Conservation (phyloP, 1,140 invertebrate species). For the Lepidurus packardi region DNA sequence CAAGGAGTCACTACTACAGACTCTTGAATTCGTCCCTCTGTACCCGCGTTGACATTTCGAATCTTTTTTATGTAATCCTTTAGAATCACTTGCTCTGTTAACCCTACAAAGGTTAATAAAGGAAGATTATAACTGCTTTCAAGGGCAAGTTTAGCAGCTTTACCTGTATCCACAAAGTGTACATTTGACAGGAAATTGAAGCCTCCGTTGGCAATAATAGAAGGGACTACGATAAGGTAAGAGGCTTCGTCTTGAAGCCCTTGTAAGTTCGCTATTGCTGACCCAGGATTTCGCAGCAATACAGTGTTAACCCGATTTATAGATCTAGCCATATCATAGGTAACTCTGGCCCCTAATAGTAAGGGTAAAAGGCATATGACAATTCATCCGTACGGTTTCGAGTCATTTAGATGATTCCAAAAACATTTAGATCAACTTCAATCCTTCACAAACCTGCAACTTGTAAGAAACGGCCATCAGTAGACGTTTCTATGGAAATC, state of each 20-base stretch:
- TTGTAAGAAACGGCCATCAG: conserved; percentile 28
- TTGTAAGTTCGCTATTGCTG: neutral
- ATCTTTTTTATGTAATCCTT: conserved; percentile 27
- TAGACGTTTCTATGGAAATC: conserved; percentile 6
- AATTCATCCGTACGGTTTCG: neutral
- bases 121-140: neutral
- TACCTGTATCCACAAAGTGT: conserved; percentile 7
- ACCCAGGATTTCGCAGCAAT: conserved; percentile 20
- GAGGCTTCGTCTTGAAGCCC: neutral
- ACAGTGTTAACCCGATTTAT: neutral
- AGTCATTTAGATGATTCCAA: no score
- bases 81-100: conserved; percentile 28
- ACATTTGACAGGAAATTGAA: neutral
- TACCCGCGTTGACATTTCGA: conserved; percentile 14
- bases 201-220: conserved; percentile 29
- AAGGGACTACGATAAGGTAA: conserved; percentile 31
- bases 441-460: neutral
- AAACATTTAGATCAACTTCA: no score
- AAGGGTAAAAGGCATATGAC: neutral
- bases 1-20: neutral
- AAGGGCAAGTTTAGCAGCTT: neutral
- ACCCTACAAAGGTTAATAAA: neutral
- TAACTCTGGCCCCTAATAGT: conserved; percentile 24
- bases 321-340: conserved; percentile 28
- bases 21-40: conserved; percentile 24